Evolutionary conservation across 1,140 invertebrate species (phyloP).

Genomic region (Drosophila baimaii): DNA sequence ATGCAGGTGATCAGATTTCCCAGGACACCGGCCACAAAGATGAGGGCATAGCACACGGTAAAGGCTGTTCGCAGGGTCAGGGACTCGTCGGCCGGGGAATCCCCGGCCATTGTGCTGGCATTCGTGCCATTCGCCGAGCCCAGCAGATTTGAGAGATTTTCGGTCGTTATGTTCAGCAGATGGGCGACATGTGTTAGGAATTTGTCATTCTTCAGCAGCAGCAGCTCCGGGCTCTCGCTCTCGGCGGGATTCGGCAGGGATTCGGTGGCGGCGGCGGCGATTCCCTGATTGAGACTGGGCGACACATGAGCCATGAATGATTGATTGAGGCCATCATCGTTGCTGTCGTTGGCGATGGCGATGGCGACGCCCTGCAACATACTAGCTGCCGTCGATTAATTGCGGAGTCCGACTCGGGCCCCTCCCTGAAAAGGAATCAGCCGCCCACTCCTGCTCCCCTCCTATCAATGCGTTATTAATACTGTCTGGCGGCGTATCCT

Average conservation of each 20-base stretch:
- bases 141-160: conserved; percentile 76
- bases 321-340: conserved; percentile 75
- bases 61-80: conserved; percentile 87
- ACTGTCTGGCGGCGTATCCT: conserved; percentile 37
- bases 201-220: conserved; percentile 74
- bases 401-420: conserved; percentile 39
- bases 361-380: conserved; percentile 58
- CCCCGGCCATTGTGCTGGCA: conserved; percentile 38
- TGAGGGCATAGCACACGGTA: conserved; percentile 89
- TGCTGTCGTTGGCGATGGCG: conserved; percentile 48
- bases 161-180: conserved; percentile 76
- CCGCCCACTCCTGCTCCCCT: conserved; percentile 28
- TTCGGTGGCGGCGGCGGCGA: conserved; percentile 1
- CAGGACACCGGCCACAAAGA: conserved; percentile 91
- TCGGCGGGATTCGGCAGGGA: conserved; percentile 5
- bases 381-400: conserved; percentile 71
- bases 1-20: conserved; percentile 94
- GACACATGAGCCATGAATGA: conserved; percentile 73
- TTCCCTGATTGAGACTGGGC: conserved; percentile 41
- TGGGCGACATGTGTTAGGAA: conserved; percentile 77
- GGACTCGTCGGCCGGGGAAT: conserved; percentile 75
- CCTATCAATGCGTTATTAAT: conserved; percentile 58
- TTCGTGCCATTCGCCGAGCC: conserved; percentile 49
- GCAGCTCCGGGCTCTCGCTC: conserved; percentile 57
- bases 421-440: conserved; percentile 15